Evolutionary conservation across 2,797 vertebrate species (phyloP).

Genomic region (Liasis olivaceus): DNA sequence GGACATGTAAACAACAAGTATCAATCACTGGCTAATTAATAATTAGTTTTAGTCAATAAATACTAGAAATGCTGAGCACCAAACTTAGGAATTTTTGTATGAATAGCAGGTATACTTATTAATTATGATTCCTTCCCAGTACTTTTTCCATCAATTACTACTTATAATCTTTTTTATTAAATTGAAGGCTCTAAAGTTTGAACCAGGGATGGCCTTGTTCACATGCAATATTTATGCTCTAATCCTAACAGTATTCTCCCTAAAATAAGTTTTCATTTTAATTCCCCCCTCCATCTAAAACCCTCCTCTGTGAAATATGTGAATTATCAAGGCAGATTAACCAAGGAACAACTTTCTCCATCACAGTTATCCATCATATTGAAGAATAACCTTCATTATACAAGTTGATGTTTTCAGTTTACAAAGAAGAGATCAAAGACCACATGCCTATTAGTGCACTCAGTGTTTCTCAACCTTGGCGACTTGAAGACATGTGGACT

Average conservation of each 20-base stretch:
- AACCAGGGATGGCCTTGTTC: background rate
- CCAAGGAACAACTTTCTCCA: background rate
- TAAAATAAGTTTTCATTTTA: background rate
- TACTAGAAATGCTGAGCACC: background rate
- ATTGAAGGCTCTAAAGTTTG: background rate
- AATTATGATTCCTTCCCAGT: background rate
- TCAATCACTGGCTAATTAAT: background rate
- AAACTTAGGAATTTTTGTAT: background rate
- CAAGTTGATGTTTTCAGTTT: background rate
- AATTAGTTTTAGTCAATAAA: background rate
- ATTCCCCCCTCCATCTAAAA: background rate
- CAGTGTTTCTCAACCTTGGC: too few relatives aligned
- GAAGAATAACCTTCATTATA: background rate
- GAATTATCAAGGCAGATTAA: background rate
- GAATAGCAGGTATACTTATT: background rate
- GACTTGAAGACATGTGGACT: too few relatives aligned
- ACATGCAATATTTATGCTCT: background rate
- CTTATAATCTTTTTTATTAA: background rate
- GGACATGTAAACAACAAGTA: background rate
- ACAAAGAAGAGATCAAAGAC: background rate
- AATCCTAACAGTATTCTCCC: background rate
- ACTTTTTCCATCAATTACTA: background rate
- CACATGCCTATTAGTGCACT: background rate
- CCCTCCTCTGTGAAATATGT: background rate
- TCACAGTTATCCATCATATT: background rate